A percentile compares a stretch with the other conserved stretches of the same genome.
Conservation (phyloP, 2,888 invertebrate species). For the Agriopis aurantiaria region DNA sequence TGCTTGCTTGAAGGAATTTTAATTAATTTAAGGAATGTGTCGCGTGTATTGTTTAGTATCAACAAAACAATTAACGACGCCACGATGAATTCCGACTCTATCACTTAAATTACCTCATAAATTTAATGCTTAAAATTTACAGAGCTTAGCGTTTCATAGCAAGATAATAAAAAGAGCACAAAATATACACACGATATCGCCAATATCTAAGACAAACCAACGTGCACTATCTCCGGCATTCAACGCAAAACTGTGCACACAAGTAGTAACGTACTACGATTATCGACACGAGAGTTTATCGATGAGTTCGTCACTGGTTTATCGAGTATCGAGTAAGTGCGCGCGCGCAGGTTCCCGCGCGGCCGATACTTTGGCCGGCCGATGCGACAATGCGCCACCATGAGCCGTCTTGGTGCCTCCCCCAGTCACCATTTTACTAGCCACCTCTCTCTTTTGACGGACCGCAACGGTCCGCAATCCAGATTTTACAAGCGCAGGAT, state of each 20-base stretch:
- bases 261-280: conserved; percentile 30
- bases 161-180: conserved; percentile 6
- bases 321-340: conserved; percentile 47
- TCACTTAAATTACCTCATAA: conserved; percentile 6
- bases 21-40: conserved; percentile 21
- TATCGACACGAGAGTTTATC: conserved; percentile 39
- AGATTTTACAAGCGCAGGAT: conserved; percentile 44
- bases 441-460: conserved; percentile 84
- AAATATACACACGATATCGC: conserved; percentile 30
- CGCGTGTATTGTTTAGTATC: conserved; percentile 24
- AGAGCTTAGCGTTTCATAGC: neutral
- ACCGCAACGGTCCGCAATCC: conserved; percentile 63
- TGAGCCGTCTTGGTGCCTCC: conserved; percentile 67
- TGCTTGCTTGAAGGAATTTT: conserved; percentile 14
- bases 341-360: conserved; percentile 75
- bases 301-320: conserved; percentile 35
- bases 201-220: conserved; percentile 33
- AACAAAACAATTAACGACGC: conserved; percentile 21
- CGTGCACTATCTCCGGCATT: conserved; percentile 38
- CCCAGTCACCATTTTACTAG: conserved; percentile 74
- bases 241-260: conserved; percentile 31
- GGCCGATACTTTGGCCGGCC: conserved; percentile 79
- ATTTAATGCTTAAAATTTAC: neutral
- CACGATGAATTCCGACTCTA: conserved; percentile 16
- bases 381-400: conserved; percentile 81